Base-by-base conservation (phyloP, 2,113 vertebrate species). In the Notothenia rossii region DNA sequence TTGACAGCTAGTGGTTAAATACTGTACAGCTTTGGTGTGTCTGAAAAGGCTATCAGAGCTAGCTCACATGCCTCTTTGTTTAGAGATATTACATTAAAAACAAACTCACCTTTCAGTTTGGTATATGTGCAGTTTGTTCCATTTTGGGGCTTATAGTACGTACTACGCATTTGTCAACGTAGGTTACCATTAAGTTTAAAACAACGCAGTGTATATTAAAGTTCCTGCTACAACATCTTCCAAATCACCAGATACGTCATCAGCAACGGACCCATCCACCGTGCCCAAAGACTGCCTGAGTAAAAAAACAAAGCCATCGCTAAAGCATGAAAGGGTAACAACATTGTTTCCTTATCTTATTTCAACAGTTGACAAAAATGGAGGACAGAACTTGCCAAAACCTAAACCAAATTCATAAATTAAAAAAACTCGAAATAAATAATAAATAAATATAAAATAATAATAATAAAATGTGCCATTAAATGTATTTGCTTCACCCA, bases 71-170 rank as follows among this genome's bases (percentile, higher is more conserved):
- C 10, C 48, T 36, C 58, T 61, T 66, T 29, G 17, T 69, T 55
- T 29, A 22, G 4, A 51, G 43, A 0, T 5, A 5, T 33, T 0
- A 66, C 10, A 17, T 17, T 0, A 50, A 65, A 1, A 4, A 46
- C 0, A 15, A 36, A 81, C 88, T 86, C 73, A 94, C 93, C 92
- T 86, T 92, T 91, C 50, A 93, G 18, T 60, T 92, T 87, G 0
- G 68, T 78, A 0, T 86, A 87, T 0, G 81, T 13, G 11, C 63
- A 84, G 45, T 81, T 82, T 7, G 84, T 58, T 49, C 70, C 93
- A 90, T 93, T 82, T 5, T 72, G 70, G 0, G 75, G 46, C 12
- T 82, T 82, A 48, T 68, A 73, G 58, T 74, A 80, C 4, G 53
- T 1, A 9, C 62, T 82, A 2, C 66, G 80, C 88, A 86, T 93